Base-by-base conservation (phyloP, 2,113 vertebrate species). In the Micromys minutus region DNA sequence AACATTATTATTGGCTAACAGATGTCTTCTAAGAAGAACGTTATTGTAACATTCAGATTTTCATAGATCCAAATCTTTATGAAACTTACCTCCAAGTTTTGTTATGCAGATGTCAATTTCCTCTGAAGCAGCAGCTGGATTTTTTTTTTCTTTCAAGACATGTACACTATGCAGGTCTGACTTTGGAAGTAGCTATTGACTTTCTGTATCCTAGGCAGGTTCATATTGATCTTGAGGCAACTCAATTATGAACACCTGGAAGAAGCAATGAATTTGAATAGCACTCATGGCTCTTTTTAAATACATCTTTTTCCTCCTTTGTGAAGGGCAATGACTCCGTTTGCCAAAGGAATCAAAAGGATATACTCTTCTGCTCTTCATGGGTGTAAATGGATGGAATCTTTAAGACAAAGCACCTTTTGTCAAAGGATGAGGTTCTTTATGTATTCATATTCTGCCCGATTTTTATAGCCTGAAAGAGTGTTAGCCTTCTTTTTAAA, bases 241-340 rank as follows among this genome's bases (percentile, higher is more conserved):
- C 96, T 97, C 97, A 98, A 97, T 97, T 97, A 98, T 79, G 57
- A 61, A 89, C 87, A 97, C 95, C 94, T 96, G 96, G 84, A 95
- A 98, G 94, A 97, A 79, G 97, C 96, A 95, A 97, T 98, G 96
- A 96, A 98, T 98, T 97, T 96, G 97, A 98, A 98, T 97, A 97
- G 96, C 96, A 97, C 96, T 96, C 94, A 76, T 96, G 90, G 75
- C 91, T 93, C 72, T 94, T 95, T 93, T 95, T 95, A 90, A 74
- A 93, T 94, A 94, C 4, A 89, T 89, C 89, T 47, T 88, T 95
- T 97, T 87, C 63, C 63, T 63, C 79, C 80, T 95, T 94, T 84
- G 91, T 96, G 97, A 96, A 97, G 96, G 96, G 83, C 96, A 94
- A 95, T 85, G 87, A 91, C 79, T 97, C 1, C 8, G 39, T 89